phyloP scores from a whole-genome alignment of 2,888 invertebrate species.

The Empis stercorea region DNA sequence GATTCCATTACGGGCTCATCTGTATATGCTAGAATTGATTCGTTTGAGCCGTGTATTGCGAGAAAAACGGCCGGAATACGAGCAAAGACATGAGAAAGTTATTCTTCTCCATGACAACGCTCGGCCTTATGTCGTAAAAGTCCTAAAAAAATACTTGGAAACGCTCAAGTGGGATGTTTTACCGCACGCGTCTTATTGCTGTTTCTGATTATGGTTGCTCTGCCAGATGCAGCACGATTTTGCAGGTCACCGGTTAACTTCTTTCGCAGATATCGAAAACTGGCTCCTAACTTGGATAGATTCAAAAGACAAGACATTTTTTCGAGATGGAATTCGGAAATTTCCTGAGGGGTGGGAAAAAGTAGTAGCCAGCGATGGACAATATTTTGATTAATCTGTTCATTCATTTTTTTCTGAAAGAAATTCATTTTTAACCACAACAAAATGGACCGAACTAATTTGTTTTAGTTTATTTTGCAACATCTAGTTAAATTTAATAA shows the following conservation, averaged over 20 bases:
- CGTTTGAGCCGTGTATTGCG: neutral
- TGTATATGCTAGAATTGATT: neutral
- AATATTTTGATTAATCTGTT: no score
- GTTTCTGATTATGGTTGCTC: conserved; percentile 13
- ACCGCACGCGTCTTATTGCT: conserved; percentile 11
- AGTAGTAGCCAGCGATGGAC: no score
- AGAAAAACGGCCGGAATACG: neutral
- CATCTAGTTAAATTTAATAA: no score
- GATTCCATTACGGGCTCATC: neutral
- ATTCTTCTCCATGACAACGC: neutral
- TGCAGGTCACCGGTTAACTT: neutral
- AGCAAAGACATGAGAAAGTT: neutral
- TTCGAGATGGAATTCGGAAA: no score
- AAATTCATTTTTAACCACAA: no score
- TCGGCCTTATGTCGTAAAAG: neutral
- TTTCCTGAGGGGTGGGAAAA: neutral
- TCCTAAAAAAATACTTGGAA: conserved; percentile 14
- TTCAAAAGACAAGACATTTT: neutral
- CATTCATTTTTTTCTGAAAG: no score
- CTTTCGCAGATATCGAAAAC: neutral
- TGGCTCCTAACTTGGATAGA: neutral
- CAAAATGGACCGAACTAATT: no score
- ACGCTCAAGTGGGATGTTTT: conserved; percentile 15
- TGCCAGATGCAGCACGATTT: neutral
- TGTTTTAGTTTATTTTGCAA: no score